Base-by-base conservation (phyloP, 2,113 vertebrate species). In the Microtus montanus region DNA sequence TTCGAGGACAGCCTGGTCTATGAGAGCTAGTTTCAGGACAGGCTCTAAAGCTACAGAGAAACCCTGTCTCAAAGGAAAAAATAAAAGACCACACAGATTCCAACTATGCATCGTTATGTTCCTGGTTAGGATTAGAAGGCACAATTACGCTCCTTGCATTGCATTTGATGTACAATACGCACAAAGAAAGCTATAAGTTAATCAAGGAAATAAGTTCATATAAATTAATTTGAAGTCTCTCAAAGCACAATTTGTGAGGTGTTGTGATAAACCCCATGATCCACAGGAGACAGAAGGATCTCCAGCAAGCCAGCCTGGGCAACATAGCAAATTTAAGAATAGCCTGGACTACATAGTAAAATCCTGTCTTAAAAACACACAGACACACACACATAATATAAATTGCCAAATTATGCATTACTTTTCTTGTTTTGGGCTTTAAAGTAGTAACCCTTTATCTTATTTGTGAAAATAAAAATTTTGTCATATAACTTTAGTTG, bases 401-500 rank as follows among this genome's bases (percentile, higher is more conserved):
- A 63, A 78, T 73, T 82, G 19, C 58, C 24, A 68, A 79, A 44
- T 70, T 79, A 54, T 49, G 63, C 26, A 85, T 33, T 58, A 47
- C 95, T 75, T 83, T 44, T 84, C 49, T 85, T 49, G 22, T 35
- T 35, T 86, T 85, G 58, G 94, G 90, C 44, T 92, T 92, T 85
- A 61, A 64, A 82, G 70, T 30, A 28, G 61, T 70, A 92, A 94
- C 15, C 87, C 52, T 54, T 87, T 71, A 54, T 93, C 74, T 84
- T 79, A 84, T 71, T 79, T 61, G 44, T 94, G 68, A 95, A 96
- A 95, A 87, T 63, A 74, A 90, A 94, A 24, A 63, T 24, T 82
- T 38, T 66, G 30, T 28, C 44, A 82, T 0, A 33, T 77, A 64
- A 89, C 68, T 91, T 86, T 74, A 87, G 63, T 28, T 79, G 63